A percentile compares a stretch with the other conserved stretches of the same genome.
These are phyloP conservation scores for Furcula furcula DNA, from an alignment of 2,888 invertebrate genomes.

Conservation along the genomic window DNA sequence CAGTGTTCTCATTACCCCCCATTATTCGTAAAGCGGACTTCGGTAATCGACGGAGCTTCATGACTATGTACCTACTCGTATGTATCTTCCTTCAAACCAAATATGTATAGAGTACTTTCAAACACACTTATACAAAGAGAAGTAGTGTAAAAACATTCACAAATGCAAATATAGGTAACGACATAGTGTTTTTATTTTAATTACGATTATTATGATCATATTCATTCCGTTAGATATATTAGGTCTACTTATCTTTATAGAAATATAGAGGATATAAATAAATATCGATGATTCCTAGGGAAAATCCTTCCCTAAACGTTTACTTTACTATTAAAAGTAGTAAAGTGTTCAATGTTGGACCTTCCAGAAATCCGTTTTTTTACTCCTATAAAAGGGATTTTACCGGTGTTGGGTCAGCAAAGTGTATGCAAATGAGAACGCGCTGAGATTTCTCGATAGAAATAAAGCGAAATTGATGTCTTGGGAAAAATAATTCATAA, in stretches of 20 bases:
- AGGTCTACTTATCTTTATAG: neutral
- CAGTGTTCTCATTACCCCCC: no score
- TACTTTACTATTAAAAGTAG: conserved; percentile 54
- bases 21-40: no score
- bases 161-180: no score
- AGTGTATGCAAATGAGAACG: conserved; percentile 74
- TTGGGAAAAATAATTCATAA: conserved; percentile 48
- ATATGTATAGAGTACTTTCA: no score
- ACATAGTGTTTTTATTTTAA: no score
- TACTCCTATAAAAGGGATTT: conserved; percentile 70
- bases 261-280: conserved; percentile 16
- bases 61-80: no score
- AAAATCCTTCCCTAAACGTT: conserved; percentile 28
- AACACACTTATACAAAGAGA: no score
- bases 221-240: no score
- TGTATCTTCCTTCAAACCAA: no score
- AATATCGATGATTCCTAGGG: conserved; percentile 28
- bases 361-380: conserved; percentile 65
- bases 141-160: no score
- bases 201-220: no score
- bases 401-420: conserved; percentile 75
- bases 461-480: conserved; percentile 61
- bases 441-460: conserved; percentile 52
- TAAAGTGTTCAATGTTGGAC: conserved; percentile 55
- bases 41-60: no score